Conservation (phyloP, 2,888 invertebrate species). For the Calameuta idolon region DNA sequence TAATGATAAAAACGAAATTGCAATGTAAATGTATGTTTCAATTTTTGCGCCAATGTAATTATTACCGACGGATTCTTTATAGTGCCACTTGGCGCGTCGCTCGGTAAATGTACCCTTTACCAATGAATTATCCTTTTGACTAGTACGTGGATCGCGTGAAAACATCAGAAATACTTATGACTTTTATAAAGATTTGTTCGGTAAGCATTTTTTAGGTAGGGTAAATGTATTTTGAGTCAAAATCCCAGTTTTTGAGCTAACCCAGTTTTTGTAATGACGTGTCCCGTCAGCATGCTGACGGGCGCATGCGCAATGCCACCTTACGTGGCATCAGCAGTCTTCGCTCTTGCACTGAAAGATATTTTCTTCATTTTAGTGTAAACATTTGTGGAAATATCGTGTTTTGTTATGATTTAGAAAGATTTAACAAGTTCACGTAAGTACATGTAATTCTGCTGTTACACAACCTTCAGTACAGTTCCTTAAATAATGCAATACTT, state of each 20-base stretch:
- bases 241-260: neutral
- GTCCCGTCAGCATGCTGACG: conserved; percentile 50
- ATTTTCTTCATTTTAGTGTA: conserved; percentile 53
- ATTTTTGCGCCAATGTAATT: neutral
- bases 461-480: neutral
- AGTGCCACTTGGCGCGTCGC: neutral
- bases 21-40: neutral
- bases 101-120: neutral
- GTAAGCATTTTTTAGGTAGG: neutral
- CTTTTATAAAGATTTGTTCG: neutral
- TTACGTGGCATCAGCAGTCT: conserved; percentile 72
- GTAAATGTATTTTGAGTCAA: neutral
- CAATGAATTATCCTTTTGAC: neutral
- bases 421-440: conserved; percentile 49
- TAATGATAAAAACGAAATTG: neutral
- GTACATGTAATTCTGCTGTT: conserved; percentile 29
- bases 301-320: conserved; percentile 71
- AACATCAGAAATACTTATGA: neutral
- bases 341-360: conserved; percentile 50
- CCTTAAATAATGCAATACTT: neutral
- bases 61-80: neutral
- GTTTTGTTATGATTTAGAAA: conserved; percentile 59
- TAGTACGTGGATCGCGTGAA: neutral
- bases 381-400: conserved; percentile 52
- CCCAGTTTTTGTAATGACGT: conserved; percentile 46